Evolutionary conservation across 2,797 vertebrate genomes (phyloP), one percentile per base, ranked within the genome.

Genomic region (Lagorchestes hirsutus): DNA sequence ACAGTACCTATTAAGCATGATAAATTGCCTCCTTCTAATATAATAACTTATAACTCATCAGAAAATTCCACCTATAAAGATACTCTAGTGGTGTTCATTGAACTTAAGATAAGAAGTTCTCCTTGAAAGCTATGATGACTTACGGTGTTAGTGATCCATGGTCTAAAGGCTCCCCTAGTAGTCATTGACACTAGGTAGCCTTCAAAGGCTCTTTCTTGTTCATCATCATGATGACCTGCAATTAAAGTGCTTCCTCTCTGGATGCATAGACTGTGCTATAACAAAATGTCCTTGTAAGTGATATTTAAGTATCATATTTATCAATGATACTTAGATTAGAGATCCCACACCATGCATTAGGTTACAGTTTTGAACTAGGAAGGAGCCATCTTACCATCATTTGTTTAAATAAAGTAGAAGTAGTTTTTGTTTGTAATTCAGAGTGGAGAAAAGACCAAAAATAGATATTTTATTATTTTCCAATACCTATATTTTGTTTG

Each of bases 181-280:
- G 87, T 91, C 54, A 1, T 31, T 96, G 93, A 55, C 24, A 29
- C 46, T 40, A 54, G 9, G 40, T 95, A 92, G 14, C 74, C 92
- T 58, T 55, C 12, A 27, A 91, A 40, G 93, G 90, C 95, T 93
- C 91, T 93, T 97, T 62, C 9, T 55, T 46, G 0, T 95, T 92
- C 95, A 5, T 95, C 96, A 55, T 92, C 87, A 96, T 34, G 22
- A 58, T 97, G 95, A 94, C 95, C 74, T 74, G 94, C 95, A 96
- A 94, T 98, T 97, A 97, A 98, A 97, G 96, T 67, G 96, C 92
- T 82, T 8, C 8, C n/a, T 87, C 50, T 56, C 91, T 94, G 93
- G 93, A 11, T 92, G 97, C 90, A 22, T 97, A 93, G 95, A 91
- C 67, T 97, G 92, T 56, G 55, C 93, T 94, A 46, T 95, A 92